Percentiles rank a stretch among this genome's conserved stretches.
phyloP scores from a whole-genome alignment of 1,140 invertebrate genomes.

The Penaeus vannamei region DNA sequence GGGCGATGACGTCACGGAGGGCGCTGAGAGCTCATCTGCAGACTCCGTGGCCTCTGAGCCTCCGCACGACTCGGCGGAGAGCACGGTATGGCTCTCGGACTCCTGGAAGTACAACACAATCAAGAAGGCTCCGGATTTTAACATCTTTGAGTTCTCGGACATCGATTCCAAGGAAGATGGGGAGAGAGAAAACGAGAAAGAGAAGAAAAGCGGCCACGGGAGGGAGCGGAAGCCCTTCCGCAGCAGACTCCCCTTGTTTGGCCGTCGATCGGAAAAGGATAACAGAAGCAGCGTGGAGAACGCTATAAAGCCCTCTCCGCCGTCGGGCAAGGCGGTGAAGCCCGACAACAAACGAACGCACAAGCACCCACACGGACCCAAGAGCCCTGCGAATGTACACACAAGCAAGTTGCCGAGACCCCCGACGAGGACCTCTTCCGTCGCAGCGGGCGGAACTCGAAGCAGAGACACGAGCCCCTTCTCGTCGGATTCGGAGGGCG shows the following conservation, averaged over 20 bases:
- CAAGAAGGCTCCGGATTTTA: slow-evolving; percentile 55
- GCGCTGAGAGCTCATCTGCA: background rate
- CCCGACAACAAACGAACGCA: slow-evolving; percentile 5
- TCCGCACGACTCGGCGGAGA: background rate
- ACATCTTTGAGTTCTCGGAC: slow-evolving; percentile 43
- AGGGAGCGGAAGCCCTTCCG: slow-evolving; percentile 39
- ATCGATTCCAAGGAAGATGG: background rate
- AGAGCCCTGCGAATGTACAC: slow-evolving; percentile 27
- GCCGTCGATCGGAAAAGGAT: slow-evolving; percentile 6
- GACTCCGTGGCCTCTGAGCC: slow-evolving; percentile 2
- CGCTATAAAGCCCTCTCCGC: background rate
- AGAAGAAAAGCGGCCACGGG: background rate
- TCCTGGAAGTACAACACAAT: slow-evolving; percentile 62
- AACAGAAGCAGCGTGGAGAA: slow-evolving; percentile 11
- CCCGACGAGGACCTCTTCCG: background rate
- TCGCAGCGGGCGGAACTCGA: slow-evolving; percentile 8
- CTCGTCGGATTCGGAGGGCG: slow-evolving; percentile 26
- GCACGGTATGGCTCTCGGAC: slow-evolving; percentile 49
- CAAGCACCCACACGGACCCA: slow-evolving; percentile 6
- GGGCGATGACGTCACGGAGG: background rate
- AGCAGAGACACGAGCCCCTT: slow-evolving; percentile 28
- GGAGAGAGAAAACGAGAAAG: background rate
- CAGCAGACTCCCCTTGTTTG: slow-evolving; percentile 40
- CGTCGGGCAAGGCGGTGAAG: background rate
- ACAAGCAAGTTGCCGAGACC: slow-evolving; percentile 27